phyloP scores from a whole-genome alignment of 2,113 vertebrate species.

The Pipra filicauda region DNA sequence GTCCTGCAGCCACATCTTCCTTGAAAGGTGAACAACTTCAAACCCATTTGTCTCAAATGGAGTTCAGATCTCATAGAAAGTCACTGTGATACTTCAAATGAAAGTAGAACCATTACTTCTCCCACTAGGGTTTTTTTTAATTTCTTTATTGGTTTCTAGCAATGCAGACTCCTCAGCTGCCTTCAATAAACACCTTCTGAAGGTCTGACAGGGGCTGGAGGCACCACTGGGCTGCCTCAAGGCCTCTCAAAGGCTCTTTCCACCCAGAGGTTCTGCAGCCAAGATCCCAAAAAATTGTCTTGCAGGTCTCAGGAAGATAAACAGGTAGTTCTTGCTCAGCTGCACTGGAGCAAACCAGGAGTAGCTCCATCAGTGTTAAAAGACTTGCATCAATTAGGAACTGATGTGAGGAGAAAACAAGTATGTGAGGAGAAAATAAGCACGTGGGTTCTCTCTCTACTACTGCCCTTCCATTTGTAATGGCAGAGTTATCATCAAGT shows the following conservation, averaged over 20 bases:
- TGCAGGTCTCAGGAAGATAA: neutral
- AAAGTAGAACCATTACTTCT: neutral
- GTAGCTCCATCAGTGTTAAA: neutral
- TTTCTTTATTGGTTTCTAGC: neutral
- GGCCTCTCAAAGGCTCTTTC: neutral
- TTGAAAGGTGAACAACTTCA: neutral
- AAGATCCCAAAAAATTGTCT: neutral
- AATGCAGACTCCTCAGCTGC: neutral
- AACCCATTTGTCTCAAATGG: neutral
- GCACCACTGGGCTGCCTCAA: neutral
- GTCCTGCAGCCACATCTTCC: neutral
- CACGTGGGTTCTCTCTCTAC: neutral
- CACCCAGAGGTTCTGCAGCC: neutral
- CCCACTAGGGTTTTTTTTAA: fast-evolving
- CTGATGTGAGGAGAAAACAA: neutral
- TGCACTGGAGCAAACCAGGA: neutral
- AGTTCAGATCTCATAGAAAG: neutral
- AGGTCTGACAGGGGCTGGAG: neutral
- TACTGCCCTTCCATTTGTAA: neutral
- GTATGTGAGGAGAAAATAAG: neutral
- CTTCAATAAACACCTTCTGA: neutral
- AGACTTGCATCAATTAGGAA: neutral
- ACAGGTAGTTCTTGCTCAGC: neutral
- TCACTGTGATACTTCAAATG: neutral
- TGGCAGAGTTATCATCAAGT: neutral